phyloP scores from a whole-genome alignment of 2,797 vertebrate genomes.

The Valencia hispanica region DNA sequence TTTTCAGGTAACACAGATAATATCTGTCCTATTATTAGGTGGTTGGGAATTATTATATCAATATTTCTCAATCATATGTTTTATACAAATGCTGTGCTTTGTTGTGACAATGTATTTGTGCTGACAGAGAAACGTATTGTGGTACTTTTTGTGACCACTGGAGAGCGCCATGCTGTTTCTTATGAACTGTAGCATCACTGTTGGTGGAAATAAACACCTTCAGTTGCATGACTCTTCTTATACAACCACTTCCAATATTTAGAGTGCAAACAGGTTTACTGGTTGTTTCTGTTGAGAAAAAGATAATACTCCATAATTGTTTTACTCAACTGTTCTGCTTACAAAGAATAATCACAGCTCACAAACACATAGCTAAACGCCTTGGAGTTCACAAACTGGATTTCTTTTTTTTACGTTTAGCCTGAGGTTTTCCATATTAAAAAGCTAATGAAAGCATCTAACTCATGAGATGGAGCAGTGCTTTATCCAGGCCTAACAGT shows the following conservation, averaged over 20 bases:
- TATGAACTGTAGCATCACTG: constrained; percentile 3
- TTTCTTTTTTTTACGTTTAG: not conserved
- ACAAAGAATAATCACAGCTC: not conserved
- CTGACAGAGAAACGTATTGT: not conserved
- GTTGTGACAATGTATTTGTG: not conserved
- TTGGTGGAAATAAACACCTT: not conserved
- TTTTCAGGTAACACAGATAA: not conserved
- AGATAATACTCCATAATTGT: not conserved
- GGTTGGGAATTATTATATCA: not conserved
- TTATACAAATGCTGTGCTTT: not conserved
- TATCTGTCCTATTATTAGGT: no score
- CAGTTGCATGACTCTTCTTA: not conserved
- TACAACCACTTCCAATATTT: not conserved
- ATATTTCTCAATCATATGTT: not conserved
- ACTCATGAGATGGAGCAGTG: not conserved
- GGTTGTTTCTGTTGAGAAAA: not conserved
- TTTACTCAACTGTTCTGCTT: not conserved
- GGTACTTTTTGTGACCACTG: not conserved
- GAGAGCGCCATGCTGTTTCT: constrained; percentile 40
- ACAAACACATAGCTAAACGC: not conserved
- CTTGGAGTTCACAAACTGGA: not conserved
- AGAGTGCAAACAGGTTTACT: not conserved
- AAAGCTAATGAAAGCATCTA: not conserved
- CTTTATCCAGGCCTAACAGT: not conserved
- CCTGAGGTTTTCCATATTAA: not conserved